A percentile compares a stretch with the other conserved stretches of the same genome.
Evolutionary conservation across 2,888 invertebrate genomes (phyloP).

Genomic region (Marasmarcha lunaedactyla): DNA sequence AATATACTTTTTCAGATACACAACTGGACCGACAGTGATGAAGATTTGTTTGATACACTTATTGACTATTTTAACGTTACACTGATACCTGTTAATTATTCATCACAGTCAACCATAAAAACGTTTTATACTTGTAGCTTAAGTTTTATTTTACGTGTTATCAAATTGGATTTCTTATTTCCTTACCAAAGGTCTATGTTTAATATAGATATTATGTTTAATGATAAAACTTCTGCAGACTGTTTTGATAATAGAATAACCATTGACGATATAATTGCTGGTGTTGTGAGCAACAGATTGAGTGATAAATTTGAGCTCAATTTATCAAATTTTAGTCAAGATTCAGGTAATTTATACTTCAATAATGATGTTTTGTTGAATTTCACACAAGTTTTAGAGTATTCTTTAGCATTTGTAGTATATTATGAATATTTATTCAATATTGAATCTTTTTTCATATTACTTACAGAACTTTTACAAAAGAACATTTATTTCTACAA

Average conservation of each 20-base stretch:
- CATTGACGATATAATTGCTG: constrained; percentile 37
- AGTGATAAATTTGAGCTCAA: constrained; percentile 38
- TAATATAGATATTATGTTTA: constrained; percentile 43
- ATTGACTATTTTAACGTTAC: constrained; percentile 28
- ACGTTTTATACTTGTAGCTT: constrained; percentile 48
- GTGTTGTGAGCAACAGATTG: constrained; percentile 37
- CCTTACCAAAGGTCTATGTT: constrained; percentile 41
- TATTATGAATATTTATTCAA: not conserved
- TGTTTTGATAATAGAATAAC: constrained; percentile 33
- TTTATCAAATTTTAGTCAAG: constrained; percentile 43
- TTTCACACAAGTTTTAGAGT: too few species aligned
- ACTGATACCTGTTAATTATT: constrained; percentile 37
- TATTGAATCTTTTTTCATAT: not conserved
- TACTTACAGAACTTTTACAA: constrained; percentile 39
- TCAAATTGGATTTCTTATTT: constrained; percentile 49
- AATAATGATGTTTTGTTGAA: too few species aligned
- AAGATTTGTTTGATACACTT: constrained; percentile 34
- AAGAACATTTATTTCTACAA: constrained; percentile 47
- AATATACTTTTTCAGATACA: constrained; percentile 34
- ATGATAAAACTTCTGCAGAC: constrained; percentile 41
- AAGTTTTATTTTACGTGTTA: constrained; percentile 33
- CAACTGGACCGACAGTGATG: constrained; percentile 34
- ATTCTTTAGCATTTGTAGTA: too few species aligned
- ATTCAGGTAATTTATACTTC: constrained; percentile 37
- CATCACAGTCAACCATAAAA: constrained; percentile 26